Percentiles rank a stretch among this genome's conserved stretches.
Evolutionary conservation across 2,797 vertebrate species (phyloP).

Genomic region (Muscicapa striata): DNA sequence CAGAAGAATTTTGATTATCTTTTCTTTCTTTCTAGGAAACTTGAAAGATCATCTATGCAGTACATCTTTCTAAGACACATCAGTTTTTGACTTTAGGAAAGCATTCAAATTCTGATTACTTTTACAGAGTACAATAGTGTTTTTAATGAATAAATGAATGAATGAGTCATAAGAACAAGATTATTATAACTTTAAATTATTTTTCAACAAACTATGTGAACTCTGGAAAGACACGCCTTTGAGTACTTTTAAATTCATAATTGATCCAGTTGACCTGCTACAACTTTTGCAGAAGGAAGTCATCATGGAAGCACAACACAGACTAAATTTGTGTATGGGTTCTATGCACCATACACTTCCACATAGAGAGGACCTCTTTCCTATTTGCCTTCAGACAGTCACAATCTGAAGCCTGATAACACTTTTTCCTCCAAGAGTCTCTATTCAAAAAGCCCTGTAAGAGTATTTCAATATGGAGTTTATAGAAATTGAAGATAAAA

Average conservation of each 20-base stretch:
- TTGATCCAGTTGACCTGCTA: not conserved
- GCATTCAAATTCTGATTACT: not conserved
- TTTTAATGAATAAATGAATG: not conserved
- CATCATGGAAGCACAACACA: not conserved
- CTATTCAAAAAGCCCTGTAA: not conserved
- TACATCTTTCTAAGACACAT: not conserved
- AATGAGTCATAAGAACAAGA: not conserved
- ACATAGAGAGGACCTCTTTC: not conserved
- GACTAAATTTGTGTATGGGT: not conserved
- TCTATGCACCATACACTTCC: rapidly evolving
- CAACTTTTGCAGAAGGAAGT: not conserved
- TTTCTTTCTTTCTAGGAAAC: not conserved
- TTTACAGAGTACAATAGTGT: not conserved
- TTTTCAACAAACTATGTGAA: not conserved
- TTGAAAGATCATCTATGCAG: not conserved
- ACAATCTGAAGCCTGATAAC: not conserved
- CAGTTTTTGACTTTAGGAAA: not conserved
- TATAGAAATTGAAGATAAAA: not conserved
- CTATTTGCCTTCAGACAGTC: not conserved
- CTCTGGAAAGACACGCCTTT: not conserved
- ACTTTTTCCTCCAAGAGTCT: not conserved
- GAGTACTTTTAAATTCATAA: not conserved
- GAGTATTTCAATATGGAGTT: not conserved
- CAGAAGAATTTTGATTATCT: not conserved
- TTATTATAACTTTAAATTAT: not conserved